Percentiles rank a stretch among this genome's conserved stretches.
phyloP scores from a whole-genome alignment of 2,113 vertebrate species.

The Nyctibius bracteatus region DNA sequence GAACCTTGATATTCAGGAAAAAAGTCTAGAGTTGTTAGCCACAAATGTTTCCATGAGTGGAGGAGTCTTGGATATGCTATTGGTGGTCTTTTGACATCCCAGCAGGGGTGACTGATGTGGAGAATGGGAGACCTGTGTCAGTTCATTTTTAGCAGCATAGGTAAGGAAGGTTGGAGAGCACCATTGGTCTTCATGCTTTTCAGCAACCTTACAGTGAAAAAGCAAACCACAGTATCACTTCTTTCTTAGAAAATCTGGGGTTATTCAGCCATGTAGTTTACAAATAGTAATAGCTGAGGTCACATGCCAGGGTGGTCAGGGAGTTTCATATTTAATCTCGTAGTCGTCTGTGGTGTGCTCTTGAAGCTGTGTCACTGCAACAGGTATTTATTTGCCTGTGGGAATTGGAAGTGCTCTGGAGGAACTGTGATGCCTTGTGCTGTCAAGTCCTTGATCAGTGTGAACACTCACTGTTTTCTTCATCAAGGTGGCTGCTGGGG shows the following conservation, averaged over 20 bases:
- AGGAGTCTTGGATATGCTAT: neutral
- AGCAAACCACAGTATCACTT: neutral
- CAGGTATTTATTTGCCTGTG: neutral
- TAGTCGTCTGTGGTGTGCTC: neutral
- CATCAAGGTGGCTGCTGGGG: conserved; percentile 45
- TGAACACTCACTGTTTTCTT: conserved; percentile 56
- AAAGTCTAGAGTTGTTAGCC: neutral
- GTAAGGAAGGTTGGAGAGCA: neutral
- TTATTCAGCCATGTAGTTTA: neutral
- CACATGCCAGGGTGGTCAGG: neutral
- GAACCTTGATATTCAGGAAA: neutral
- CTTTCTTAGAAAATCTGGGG: neutral
- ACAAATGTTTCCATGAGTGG: neutral
- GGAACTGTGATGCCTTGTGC: neutral
- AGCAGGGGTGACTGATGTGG: neutral
- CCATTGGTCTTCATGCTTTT: neutral
- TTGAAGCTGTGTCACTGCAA: conserved; percentile 2
- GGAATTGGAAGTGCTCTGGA: conserved; percentile 40
- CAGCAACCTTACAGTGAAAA: neutral
- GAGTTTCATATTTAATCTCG: conserved; percentile 31
- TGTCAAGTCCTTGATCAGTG: conserved; percentile 54
- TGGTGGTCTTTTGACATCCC: neutral
- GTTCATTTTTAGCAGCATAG: neutral
- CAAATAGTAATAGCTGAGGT: neutral
- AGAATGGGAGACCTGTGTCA: neutral